These are phyloP conservation scores for Agapornis roseicollis DNA, from an alignment of 2,113 vertebrate genomes.

Conservation along the genomic window DNA sequence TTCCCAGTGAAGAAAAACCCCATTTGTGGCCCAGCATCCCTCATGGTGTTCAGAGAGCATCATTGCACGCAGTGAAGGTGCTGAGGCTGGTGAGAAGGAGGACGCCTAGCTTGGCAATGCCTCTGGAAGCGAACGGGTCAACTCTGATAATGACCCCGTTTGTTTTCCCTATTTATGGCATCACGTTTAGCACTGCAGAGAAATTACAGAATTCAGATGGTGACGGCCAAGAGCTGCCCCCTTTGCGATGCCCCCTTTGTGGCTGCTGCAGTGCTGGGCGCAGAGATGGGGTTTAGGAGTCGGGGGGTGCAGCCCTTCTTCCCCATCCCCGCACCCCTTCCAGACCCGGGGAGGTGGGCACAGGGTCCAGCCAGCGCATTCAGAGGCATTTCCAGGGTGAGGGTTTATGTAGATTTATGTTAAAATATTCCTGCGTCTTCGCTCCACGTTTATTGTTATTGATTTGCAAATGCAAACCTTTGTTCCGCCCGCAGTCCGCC, in stretches of 20 bases:
- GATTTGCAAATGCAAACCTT: constrained; percentile 74
- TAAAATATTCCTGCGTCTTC: constrained; percentile 62
- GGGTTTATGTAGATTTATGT: constrained; percentile 65
- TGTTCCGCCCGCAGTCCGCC: constrained; percentile 48
- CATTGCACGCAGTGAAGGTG: rapidly evolving
- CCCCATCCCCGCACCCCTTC: neutral
- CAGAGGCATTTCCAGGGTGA: neutral
- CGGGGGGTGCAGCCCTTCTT: neutral
- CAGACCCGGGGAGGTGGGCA: neutral
- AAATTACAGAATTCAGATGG: neutral
- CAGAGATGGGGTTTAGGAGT: neutral
- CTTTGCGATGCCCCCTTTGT: neutral
- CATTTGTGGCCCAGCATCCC: rapidly evolving
- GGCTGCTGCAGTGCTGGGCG: rapidly evolving
- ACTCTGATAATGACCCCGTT: neutral
- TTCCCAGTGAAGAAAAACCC: neutral
- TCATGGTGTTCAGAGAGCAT: neutral
- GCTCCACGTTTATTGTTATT: constrained; percentile 73
- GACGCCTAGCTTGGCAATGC: neutral
- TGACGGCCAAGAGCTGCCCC: rapidly evolving
- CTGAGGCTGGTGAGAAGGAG: neutral
- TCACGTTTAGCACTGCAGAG: neutral
- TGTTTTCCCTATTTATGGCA: neutral
- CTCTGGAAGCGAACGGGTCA: neutral
- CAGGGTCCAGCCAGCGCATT: neutral